Evolutionary conservation across 2,113 vertebrate species (phyloP).

Genomic region (Baryphthengus martii): DNA sequence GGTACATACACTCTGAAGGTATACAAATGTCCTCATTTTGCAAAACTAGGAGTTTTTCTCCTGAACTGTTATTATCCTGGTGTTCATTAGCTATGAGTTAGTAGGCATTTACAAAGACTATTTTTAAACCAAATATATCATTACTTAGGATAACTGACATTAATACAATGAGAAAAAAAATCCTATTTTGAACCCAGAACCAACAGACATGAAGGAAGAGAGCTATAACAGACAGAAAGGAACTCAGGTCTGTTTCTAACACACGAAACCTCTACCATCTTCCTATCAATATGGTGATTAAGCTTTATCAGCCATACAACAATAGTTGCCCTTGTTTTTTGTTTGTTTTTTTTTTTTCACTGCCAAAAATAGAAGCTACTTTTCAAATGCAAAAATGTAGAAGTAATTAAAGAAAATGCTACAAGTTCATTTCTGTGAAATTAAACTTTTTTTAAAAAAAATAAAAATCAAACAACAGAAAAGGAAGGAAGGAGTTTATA

Average conservation of each 20-base stretch:
- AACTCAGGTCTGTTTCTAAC: not conserved
- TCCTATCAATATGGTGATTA: not conserved
- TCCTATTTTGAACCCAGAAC: not conserved
- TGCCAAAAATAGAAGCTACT: slow-evolving; percentile 10
- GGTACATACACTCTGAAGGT: not conserved
- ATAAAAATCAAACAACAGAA: not conserved
- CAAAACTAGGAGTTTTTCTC: not conserved
- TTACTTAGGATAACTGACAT: not conserved
- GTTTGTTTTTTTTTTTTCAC: not conserved
- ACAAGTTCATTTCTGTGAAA: slow-evolving; percentile 70
- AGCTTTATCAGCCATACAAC: not conserved
- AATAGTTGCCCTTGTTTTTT: not conserved
- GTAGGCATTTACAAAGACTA: not conserved
- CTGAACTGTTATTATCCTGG: not conserved
- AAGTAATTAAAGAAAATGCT: slow-evolving; percentile 80
- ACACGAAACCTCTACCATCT: not conserved
- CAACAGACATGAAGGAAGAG: not conserved
- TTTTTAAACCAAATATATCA: not conserved
- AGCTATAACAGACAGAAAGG: not conserved
- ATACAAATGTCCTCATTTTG: not conserved
- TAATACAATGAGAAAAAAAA: not conserved
- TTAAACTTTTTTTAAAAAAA: slow-evolving; percentile 2
- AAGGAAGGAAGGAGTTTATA: slow-evolving; percentile 63
- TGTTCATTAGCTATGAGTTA: not conserved
- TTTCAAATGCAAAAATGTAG: slow-evolving; percentile 70